Conservation (phyloP, 1,140 invertebrate species). For the Cydia strobilella region DNA sequence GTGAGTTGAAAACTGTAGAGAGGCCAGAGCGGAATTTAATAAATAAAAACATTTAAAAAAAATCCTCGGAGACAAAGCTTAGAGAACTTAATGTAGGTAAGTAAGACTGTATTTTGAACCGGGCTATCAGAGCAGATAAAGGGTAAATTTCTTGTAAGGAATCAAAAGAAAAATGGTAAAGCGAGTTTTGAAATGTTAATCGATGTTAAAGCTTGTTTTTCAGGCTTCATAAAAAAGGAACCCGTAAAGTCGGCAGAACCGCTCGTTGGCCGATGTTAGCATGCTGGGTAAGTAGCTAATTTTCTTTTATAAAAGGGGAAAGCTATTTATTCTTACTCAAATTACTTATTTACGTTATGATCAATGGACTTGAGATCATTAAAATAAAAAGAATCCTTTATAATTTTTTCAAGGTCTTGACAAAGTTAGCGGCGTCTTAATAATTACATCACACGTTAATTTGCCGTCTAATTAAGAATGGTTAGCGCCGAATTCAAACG, state of each 20-base stretch:
- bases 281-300: background rate
- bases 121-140: background rate
- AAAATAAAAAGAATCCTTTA: constrained; percentile 26
- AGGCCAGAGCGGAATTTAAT: background rate
- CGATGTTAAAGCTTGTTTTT: background rate
- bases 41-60: background rate
- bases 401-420: constrained; percentile 10
- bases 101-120: background rate
- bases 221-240: background rate
- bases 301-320: background rate
- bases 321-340: background rate
- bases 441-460: constrained; percentile 26
- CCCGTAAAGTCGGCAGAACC: too few relatives aligned
- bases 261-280: background rate
- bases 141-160: background rate
- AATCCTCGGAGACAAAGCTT: background rate
- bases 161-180: constrained; percentile 5
- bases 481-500: constrained; percentile 17
- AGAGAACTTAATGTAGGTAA: background rate
- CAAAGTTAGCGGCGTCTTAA: constrained; percentile 16
- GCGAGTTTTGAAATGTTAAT: background rate
- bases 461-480: constrained; percentile 21
- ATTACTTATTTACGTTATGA: background rate
- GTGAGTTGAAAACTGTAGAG: background rate
- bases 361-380: background rate